Percentiles rank a stretch among this genome's conserved stretches.
Conservation (phyloP, 2,113 vertebrate genomes). For the Lates calcarifer region DNA sequence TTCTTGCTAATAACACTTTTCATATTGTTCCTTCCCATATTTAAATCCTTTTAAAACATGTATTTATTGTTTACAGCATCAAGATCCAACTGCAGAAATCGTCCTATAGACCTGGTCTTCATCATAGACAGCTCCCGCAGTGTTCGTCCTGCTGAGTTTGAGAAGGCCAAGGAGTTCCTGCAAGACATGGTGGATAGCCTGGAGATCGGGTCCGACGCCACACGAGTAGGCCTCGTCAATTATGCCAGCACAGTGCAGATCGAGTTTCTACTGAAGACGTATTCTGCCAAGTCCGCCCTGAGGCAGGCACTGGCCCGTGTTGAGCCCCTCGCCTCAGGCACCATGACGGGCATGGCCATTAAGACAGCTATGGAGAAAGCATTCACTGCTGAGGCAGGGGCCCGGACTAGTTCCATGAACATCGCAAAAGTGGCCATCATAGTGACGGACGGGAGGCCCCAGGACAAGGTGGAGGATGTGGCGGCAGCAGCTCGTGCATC, state of each 20-base stretch:
- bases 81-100: conserved; percentile 87
- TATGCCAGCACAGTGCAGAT: conserved; percentile 94
- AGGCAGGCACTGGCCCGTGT: conserved; percentile 88
- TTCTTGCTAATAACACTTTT: neutral
- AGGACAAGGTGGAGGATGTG: conserved; percentile 91
- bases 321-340: conserved; percentile 91
- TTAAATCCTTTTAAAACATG: neutral
- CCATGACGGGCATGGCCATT: conserved; percentile 96
- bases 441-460: conserved; percentile 94
- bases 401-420: conserved; percentile 76
- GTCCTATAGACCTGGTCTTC: conserved; percentile 93
- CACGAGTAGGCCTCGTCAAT: conserved; percentile 92
- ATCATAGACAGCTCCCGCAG: conserved; percentile 96
- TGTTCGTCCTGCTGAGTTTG: conserved; percentile 91
- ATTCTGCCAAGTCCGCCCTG: conserved; percentile 86
- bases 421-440: conserved; percentile 93
- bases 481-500: conserved; percentile 84
- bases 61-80: conserved; percentile 62
- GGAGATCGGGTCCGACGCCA: conserved; percentile 85
- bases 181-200: conserved; percentile 90
- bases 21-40: neutral
- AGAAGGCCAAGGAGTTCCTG: conserved; percentile 93
- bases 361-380: conserved; percentile 89
- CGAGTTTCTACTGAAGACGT: conserved; percentile 90
- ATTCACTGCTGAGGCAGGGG: conserved; percentile 88